Evolutionary conservation across 1,140 invertebrate genomes (phyloP).

Genomic region (Bombus breviceps): DNA sequence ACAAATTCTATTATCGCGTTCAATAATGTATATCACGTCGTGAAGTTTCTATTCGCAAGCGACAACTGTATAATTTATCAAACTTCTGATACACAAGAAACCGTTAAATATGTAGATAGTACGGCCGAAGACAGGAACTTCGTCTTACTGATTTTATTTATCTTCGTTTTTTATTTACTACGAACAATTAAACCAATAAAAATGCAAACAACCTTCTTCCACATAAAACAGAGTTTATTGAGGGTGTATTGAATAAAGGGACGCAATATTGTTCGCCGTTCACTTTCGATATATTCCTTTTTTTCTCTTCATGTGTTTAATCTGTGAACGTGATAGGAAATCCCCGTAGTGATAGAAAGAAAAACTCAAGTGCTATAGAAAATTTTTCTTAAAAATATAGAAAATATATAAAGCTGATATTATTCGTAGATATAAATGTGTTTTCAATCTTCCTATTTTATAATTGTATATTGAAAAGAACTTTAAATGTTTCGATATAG

Average conservation of each 20-base stretch:
- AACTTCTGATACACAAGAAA: neutral
- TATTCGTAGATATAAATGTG: neutral
- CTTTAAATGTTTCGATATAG: neutral
- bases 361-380: neutral
- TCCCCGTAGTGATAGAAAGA: neutral
- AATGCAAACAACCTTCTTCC: neutral
- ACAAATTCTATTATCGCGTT: slow-evolving; percentile 20
- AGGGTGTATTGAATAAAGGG: neutral
- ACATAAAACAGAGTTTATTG: too few species aligned
- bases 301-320: neutral
- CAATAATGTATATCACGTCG: slow-evolving; percentile 10
- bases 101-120: neutral
- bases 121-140: neutral
- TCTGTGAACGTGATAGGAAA: neutral
- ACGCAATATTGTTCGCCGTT: neutral
- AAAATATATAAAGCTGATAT: neutral
- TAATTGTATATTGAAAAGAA: neutral
- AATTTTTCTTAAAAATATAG: neutral
- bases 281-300: neutral
- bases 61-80: neutral
- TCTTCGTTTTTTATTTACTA: neutral
- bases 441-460: neutral
- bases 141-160: neutral
- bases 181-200: neutral
- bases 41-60: neutral